Evolutionary conservation across 1,140 invertebrate species (phyloP).

Genomic region (Danaus plexippus): DNA sequence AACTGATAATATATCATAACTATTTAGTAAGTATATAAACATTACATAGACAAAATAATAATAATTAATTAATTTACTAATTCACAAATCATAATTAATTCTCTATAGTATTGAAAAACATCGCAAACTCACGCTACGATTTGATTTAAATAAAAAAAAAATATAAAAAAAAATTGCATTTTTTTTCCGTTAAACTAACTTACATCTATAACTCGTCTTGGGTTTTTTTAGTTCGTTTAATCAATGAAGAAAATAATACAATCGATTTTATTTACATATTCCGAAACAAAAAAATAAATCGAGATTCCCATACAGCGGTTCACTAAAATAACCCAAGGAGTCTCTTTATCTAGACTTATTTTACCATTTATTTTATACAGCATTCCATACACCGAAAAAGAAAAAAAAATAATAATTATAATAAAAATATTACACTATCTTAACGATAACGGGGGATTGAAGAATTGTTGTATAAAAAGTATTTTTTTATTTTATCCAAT

Average conservation of each 20-base stretch:
- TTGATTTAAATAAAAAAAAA: slow-evolving; percentile 48
- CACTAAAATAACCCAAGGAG: slow-evolving; percentile 46
- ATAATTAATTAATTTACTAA: slow-evolving; percentile 64
- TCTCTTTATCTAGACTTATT: slow-evolving; percentile 24
- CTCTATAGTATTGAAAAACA: slow-evolving; percentile 55
- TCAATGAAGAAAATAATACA: slow-evolving; percentile 30
- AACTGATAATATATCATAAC: slow-evolving; percentile 66
- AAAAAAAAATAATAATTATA: slow-evolving; percentile 41
- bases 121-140: slow-evolving; percentile 64
- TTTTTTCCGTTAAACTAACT: slow-evolving; percentile 42
- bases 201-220: slow-evolving; percentile 51
- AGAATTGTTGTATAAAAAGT: slow-evolving; percentile 34
- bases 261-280: slow-evolving; percentile 51
- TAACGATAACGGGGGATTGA: too few relatives aligned
- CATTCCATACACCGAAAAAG: slow-evolving; percentile 62
- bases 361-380: slow-evolving; percentile 64
- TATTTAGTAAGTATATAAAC: slow-evolving; percentile 70
- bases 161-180: slow-evolving; percentile 40
- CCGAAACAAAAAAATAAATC: slow-evolving; percentile 23
- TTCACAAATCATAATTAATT: slow-evolving; percentile 45
- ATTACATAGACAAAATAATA: slow-evolving; percentile 61
- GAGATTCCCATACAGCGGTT: slow-evolving; percentile 37
- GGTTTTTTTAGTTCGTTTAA: slow-evolving; percentile 53
- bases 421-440: slow-evolving; percentile 39
- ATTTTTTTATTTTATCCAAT: slow-evolving; percentile 23